Evolutionary conservation across 2,888 invertebrate species (phyloP), one percentile per base, ranked within the genome.

Genomic region (Ochropleura plecta): DNA sequence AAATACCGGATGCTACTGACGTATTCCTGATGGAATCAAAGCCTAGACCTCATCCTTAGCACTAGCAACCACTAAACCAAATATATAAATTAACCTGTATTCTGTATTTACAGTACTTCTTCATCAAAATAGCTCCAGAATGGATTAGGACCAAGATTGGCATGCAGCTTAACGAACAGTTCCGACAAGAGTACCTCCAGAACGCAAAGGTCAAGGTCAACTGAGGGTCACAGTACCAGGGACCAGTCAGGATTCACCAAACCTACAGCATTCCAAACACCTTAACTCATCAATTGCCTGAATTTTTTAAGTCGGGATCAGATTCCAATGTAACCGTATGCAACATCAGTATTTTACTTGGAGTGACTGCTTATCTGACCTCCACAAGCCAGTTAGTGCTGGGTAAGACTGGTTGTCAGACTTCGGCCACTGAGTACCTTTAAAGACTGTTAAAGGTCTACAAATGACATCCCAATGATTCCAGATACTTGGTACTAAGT

Each of bases 141-240:
- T 97, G 97, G 97, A 85, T 97, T 4, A 94, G 98, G 82, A 97
- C 95, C 67, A 97, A 97, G 86, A 91, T 98, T 49, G 98, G 98
- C 3, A 95, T 94, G 14, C 87, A 93, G 5, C 88, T 98, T 87
- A 98, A 97, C 91, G 91, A 96, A 83, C 91, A 93, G 20, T 97
- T 98, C 84, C 94, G 97, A 16, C 92, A 96, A 59, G 98, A 98
- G 84, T 98, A 98, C 90, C 94, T 97, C 62, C 93, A 93, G 48
- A 96, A 94, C 70, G 88, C 87, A 40, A 93, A 92, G 73, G 76
- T 88, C 3, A 94, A 93, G 77, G 76, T 81, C 7, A 89, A 92
- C 72, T 94, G 84, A 92, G 42, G 40, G n/a, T 14, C 51, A 12
- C 5, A 53, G 4, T 30, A 3, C 16, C 16, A 46, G n/a, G 12